Percentiles rank a stretch among this genome's conserved stretches.
Conservation (phyloP, 2,797 vertebrate genomes). For the Mus spretus region DNA sequence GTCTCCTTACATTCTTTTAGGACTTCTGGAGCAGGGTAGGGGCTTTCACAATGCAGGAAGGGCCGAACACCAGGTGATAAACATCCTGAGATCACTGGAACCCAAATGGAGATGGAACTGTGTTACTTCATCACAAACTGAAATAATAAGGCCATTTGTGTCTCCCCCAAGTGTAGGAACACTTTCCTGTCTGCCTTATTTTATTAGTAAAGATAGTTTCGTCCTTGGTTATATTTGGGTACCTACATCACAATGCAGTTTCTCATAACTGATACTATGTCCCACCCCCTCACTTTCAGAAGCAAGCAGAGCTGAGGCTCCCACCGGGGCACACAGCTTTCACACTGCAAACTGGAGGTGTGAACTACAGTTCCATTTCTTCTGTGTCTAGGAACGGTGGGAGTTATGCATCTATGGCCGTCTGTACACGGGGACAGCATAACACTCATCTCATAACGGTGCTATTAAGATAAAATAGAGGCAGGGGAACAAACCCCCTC, state of each 20-base stretch:
- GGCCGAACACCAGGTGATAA: constrained; percentile 38
- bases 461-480: not conserved
- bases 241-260: constrained; percentile 68
- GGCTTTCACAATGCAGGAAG: not conserved
- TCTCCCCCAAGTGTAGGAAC: constrained; percentile 48
- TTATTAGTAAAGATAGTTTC: constrained; percentile 74
- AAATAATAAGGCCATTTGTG: constrained; percentile 70
- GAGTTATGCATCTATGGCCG: not conserved
- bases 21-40: not conserved
- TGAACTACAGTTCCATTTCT: not conserved
- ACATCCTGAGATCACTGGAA: constrained; percentile 54
- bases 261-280: constrained; percentile 53
- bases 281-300: not conserved
- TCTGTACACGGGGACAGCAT: not conserved
- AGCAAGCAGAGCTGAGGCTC: not conserved
- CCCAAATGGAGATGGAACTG: constrained; percentile 71
- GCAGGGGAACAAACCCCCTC: fast-evolving
- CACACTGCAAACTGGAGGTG: not conserved
- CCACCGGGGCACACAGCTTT: not conserved
- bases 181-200: constrained; percentile 64
- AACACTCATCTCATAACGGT: not conserved
- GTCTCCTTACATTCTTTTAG: not conserved
- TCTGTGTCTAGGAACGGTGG: not conserved
- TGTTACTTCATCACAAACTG: constrained; percentile 57
- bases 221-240: constrained; percentile 72